These are phyloP conservation scores for Strix aluco DNA, from an alignment of 2,113 vertebrate species.

Conservation along the genomic window DNA sequence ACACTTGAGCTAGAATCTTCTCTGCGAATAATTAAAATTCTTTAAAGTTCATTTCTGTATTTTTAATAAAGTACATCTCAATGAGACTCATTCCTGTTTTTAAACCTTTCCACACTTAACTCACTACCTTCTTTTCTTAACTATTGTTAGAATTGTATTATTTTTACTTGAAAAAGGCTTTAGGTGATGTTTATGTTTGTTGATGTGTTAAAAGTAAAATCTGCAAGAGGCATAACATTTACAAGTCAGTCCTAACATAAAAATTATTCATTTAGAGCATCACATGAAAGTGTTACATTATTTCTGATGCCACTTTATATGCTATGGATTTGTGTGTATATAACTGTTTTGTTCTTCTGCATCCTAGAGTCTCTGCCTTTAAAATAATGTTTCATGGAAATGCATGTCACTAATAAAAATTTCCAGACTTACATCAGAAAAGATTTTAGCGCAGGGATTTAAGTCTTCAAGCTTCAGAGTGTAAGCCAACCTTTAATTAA, in stretches of 20 bases:
- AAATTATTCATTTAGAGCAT: background rate
- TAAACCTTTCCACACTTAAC: background rate
- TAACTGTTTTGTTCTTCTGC: background rate
- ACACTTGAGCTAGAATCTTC: conserved; percentile 69
- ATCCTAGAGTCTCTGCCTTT: background rate
- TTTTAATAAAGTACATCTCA: conserved; percentile 58
- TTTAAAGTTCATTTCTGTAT: conserved; percentile 55
- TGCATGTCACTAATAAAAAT: background rate
- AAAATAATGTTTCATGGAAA: background rate
- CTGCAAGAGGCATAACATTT: background rate
- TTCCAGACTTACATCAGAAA: background rate
- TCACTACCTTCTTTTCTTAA: background rate
- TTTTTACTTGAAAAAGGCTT: background rate
- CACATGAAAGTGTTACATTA: background rate
- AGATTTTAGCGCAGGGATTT: background rate
- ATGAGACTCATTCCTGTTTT: background rate
- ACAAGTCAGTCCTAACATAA: background rate
- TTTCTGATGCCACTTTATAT: background rate
- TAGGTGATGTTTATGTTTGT: background rate
- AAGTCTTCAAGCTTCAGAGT: background rate
- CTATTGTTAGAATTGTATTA: background rate
- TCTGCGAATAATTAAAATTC: conserved; percentile 66
- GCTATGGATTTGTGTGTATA: background rate
- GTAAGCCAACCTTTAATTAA: background rate
- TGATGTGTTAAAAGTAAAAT: background rate